phyloP scores from a whole-genome alignment of 2,113 vertebrate genomes.

The Puffinus mauretanicus region DNA sequence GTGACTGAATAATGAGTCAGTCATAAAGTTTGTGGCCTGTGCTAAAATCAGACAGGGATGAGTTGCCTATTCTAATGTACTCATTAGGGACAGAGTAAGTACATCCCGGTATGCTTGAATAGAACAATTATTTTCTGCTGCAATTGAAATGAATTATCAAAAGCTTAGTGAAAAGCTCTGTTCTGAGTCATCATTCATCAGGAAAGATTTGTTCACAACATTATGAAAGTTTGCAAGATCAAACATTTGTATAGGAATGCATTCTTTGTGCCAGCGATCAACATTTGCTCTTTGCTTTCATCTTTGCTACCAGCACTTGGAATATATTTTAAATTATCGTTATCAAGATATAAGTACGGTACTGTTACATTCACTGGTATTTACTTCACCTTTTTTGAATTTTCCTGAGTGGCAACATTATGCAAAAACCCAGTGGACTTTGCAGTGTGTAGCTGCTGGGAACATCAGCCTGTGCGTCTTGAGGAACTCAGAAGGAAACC shows the following conservation, averaged over 20 bases:
- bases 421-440: background rate
- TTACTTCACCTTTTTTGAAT: background rate
- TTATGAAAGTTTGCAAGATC: constrained; percentile 22
- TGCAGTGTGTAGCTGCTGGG: background rate
- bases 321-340: background rate
- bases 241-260: background rate
- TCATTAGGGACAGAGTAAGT: constrained; percentile 47
- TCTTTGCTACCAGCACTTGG: background rate
- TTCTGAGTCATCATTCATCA: constrained; percentile 52
- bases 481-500: background rate
- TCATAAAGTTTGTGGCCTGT: constrained; percentile 55
- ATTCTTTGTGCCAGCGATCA: background rate
- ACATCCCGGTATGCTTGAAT: constrained; percentile 34
- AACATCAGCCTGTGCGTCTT: background rate
- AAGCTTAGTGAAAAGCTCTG: constrained; percentile 25
- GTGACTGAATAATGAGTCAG: constrained; percentile 43
- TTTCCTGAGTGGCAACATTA: background rate
- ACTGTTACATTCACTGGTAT: background rate
- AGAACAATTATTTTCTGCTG: constrained; percentile 52
- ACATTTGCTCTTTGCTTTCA: background rate
- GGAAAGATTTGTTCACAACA: background rate
- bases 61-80: constrained; percentile 46
- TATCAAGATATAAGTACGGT: accelerated
- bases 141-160: constrained; percentile 55
- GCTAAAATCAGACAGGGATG: constrained; percentile 48